Conservation (phyloP, 2,888 invertebrate species). For the Leptopilina myrica region DNA sequence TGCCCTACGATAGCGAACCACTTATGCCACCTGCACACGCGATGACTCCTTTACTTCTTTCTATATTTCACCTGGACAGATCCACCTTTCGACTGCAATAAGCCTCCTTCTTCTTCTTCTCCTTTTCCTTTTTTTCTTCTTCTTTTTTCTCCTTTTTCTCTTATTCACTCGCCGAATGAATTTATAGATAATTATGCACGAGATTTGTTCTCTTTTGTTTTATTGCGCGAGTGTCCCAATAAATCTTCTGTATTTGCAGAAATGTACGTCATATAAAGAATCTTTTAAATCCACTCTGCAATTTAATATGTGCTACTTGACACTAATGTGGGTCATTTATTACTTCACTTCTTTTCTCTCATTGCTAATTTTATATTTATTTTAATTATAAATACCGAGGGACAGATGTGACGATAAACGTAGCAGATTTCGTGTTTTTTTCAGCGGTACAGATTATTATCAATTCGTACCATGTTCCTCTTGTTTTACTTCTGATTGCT, state of each 20-base stretch:
- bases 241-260: background rate
- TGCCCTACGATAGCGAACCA: slow-evolving; percentile 35
- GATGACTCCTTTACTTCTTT: slow-evolving; percentile 17
- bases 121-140: too few species aligned
- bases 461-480: too few species aligned
- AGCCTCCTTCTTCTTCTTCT: background rate
- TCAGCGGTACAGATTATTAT: too few species aligned
- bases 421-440: too few species aligned
- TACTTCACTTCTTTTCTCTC: slow-evolving; percentile 20
- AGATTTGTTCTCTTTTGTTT: background rate
- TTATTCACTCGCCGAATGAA: background rate
- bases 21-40: slow-evolving; percentile 26
- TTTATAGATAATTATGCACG: slow-evolving; percentile 14
- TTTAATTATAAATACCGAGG: too few species aligned
- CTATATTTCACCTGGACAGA: background rate
- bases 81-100: background rate
- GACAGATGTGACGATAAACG: too few species aligned
- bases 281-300: background rate
- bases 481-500: too few species aligned
- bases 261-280: background rate
- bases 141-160: background rate
- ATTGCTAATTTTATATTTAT: too few species aligned
- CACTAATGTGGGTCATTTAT: background rate
- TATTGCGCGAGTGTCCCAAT: background rate
- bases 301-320: slow-evolving; percentile 12